Base-by-base conservation (phyloP, 2,113 vertebrate species). In the Serilophus lunatus region DNA sequence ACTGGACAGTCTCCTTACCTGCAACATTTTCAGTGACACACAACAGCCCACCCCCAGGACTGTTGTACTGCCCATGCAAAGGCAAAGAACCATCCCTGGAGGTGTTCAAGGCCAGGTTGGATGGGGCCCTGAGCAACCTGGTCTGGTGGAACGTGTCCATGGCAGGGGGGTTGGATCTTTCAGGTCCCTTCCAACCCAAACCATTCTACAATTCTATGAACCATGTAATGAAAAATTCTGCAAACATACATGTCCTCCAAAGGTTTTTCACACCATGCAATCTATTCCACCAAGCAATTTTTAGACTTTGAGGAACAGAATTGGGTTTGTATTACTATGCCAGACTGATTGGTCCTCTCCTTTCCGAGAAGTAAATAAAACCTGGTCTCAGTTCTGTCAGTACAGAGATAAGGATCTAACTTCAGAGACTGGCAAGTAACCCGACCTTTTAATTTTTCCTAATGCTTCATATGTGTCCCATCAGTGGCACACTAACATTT, bases 401-500 rank as follows among this genome's bases (percentile, higher is more conserved):
- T 65, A 49, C 5, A 80, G 51, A 91, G 68, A 91, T 47, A 88
- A 80, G 31, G 44, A 85, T 59, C 64, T 66, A 86, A 66, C 56
- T 88, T 88, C 82, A 90, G 44, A 90, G 76, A 95, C 78, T 51
- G 17, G 18, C 71, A 88, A 56, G 64, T 79, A 88, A 94, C 65
- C 36, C 0, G 0, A 93, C 80, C 92, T 95, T 94, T 75, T 60
- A 83, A 74, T 96, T 97, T 95, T 68, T 88, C 86, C 70, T 88
- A 95, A 80, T 74, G 82, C 42, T 66, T 85, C 85, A 75, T 64
- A 47, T 77, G 78, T 70, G 51, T 35, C 72, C 63, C 33, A 3
- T n/a, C 75, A 80, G 66, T 23, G 25, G 64, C 82, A 64, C 31
- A 81, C 8, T 64, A 18, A 86, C 4, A 14, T 90, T 94, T 79